Base-by-base conservation (phyloP, 1,140 invertebrate species). In the Drosophila paulistorum region DNA sequence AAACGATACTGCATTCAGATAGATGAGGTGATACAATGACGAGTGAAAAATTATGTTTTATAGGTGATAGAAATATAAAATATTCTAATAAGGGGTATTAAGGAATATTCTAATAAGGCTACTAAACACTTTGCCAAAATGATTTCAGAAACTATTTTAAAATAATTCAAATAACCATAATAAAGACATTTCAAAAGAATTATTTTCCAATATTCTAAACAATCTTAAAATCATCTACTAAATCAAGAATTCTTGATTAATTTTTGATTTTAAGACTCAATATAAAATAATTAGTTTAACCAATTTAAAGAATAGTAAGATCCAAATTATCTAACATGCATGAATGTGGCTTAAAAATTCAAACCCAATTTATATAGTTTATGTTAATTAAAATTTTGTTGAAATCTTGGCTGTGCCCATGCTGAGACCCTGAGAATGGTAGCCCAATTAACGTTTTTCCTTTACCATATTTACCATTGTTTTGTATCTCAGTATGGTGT, bases 401-500 rank as follows among this genome's bases (percentile, higher is more conserved):
- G 3, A 4, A 60, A 60, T 65, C 42, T 64, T 65, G 45, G 48
- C 20, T 30, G 20, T 45, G 17, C 45, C 45, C 45, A 51, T 51
- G 45, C 45, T 23, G 17, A 30, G 30, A 20, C 7, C 17, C 7
- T 39, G 57, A 37, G 33, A 59, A 39, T 39, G 3, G 39, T 45
- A 70, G 13, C 14, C 48, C 54, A 37, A 48, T 14, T 23, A 26
- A 2, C 75, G 63, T 77, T 74, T 68, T 26, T 33, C 37, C 20
- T 67, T 13, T 14, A 48, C 71, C 65, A 65, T 77, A 66, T 77
- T 87, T 89, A 89, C 84, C 83, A 78, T 80, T 74, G 9, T 11
- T 23, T 23, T 51, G 45, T 11, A 20, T 51, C 20, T 51, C 45
- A 30, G 60, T 41, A 30, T 1, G 65, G 48, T 41, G 45, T 1